Evolutionary conservation across 2,113 vertebrate genomes (phyloP), one percentile per base, ranked within the genome.

Genomic region (Terrapene triunguis): DNA sequence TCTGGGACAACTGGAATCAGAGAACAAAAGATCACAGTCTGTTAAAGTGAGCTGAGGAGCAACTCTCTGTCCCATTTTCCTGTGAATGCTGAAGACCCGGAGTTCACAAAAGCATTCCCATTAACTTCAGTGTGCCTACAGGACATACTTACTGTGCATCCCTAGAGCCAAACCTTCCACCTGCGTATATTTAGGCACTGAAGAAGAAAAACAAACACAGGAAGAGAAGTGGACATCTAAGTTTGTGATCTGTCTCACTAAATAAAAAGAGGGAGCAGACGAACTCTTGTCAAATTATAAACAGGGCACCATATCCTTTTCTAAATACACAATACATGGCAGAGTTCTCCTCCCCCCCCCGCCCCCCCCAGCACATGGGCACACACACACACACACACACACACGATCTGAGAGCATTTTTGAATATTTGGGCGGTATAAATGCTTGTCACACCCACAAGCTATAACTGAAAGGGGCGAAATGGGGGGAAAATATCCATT

Each of bases 401-500:
- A 22, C 51, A 95, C 89, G 50, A 96, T 95, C 91, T 0, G 0
- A 72, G 90, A 93, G 90, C 16, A 4, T 16, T 84, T 96, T 94
- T 95, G 80, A 89, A 94, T 95, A 97, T 94, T 89, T 88, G 91
- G 95, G 65, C 1, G 11, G 84, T 91, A 89, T 91, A 96, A 94
- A 87, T 0, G 0, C 42, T 89, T 89, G 74, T 93, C 87, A 93
- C 72, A 84, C 89, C 90, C 88, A 84, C 74, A 85, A 96, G 78
- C 93, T 85, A 72, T 91, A 86, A 62, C 50, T 89, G 84, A 94
- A 94, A 89, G 76, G 88, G 47, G 8, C 24, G 81, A 27, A 92
- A 93, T 82, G 84, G 83, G 85, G 95, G 89, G 96, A 95, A 97
- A 83, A 89, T 95, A 91, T 98, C 94, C 97, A 97, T 97, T 97